Percentiles rank a stretch among this genome's conserved stretches.
These are phyloP conservation scores for Metaphire vulgaris DNA, from an alignment of 1,140 invertebrate genomes.

Conservation along the genomic window DNA sequence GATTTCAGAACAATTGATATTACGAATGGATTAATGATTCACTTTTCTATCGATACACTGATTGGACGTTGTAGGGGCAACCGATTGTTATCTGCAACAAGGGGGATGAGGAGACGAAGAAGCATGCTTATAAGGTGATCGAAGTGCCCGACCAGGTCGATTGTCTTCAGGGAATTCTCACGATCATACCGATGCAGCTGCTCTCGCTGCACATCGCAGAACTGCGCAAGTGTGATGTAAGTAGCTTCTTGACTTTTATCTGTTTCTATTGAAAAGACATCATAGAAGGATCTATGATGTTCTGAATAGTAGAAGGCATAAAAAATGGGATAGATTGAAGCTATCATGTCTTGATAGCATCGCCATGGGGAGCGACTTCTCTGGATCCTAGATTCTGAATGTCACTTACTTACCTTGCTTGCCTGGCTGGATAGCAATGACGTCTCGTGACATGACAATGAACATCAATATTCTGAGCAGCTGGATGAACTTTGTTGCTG, in stretches of 20 bases:
- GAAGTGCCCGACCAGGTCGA: conserved; percentile 82
- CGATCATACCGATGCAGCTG: conserved; percentile 94
- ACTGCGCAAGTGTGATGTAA: conserved; percentile 29
- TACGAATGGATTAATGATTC: too few species aligned
- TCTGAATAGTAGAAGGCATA: not conserved
- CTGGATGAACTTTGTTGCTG: too few species aligned
- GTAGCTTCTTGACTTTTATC: not conserved
- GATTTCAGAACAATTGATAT: not conserved
- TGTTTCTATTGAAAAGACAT: not conserved
- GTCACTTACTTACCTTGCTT: too few species aligned
- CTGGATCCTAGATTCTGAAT: too few species aligned
- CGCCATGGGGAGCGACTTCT: too few species aligned
- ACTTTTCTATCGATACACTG: too few species aligned
- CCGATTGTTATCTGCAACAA: conserved; percentile 93
- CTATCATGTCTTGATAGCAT: too few species aligned
- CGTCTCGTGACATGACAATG: too few species aligned
- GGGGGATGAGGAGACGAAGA: conserved; percentile 76
- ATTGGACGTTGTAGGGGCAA: conserved; percentile 36
- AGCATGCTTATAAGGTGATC: conserved; percentile 62
- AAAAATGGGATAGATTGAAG: not conserved
- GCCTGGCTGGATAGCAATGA: too few species aligned
- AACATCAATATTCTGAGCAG: too few species aligned
- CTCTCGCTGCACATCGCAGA: conserved; percentile 90
- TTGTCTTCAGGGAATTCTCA: conserved; percentile 83
- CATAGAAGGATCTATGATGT: not conserved